phyloP scores from a whole-genome alignment of 2,113 vertebrate species.

The Onychostoma macrolepis region DNA sequence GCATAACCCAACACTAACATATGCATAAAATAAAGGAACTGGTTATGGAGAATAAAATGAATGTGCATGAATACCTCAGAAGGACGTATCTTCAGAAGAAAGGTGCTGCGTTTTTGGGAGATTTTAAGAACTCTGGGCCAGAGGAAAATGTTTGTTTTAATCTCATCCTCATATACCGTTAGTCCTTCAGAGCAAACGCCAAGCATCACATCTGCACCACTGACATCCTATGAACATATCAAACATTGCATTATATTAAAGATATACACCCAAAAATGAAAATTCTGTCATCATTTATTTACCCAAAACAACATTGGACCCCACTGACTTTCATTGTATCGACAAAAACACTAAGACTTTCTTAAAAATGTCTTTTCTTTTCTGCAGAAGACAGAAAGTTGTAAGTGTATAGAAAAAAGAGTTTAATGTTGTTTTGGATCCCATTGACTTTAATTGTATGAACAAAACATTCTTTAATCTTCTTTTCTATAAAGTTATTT shows the following conservation, averaged over 20 bases:
- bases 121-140: conserved; percentile 98
- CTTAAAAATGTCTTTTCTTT: no score
- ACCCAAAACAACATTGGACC: background rate
- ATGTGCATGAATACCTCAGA: conserved; percentile 81
- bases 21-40: background rate
- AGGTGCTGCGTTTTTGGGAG: conserved; percentile 95
- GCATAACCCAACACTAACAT: background rate
- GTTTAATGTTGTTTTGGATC: background rate
- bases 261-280: background rate
- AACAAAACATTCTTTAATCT: background rate
- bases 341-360: no score
- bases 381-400: background rate
- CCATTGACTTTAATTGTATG: background rate
- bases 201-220: conserved; percentile 91
- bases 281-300: background rate
- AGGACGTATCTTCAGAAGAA: conserved; percentile 93
- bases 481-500: background rate
- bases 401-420: background rate
- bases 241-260: background rate
- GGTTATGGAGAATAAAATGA: background rate
- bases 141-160: conserved; percentile 92
- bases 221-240: conserved; percentile 81
- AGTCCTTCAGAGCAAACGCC: conserved; percentile 95
- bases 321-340: no score
- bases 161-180: conserved; percentile 94